A percentile compares a stretch with the other conserved stretches of the same genome.
Conservation (phyloP, 37 sponge, comb jelly and placozoan genomes). For the Aplysina aerophoba region DNA sequence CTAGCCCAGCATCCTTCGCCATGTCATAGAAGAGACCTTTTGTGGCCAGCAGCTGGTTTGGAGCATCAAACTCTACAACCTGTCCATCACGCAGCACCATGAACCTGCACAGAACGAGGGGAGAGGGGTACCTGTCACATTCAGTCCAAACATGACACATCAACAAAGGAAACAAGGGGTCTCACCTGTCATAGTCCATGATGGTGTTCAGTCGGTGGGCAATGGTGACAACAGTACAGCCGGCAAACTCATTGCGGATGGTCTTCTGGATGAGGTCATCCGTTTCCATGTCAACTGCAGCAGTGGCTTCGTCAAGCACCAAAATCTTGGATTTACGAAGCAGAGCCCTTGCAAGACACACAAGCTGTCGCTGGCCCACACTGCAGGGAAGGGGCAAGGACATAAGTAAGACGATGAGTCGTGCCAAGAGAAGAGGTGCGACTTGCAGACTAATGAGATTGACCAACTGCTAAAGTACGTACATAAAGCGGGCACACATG, state of each 20-base stretch:
- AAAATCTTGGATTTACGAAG: conserved; percentile 75
- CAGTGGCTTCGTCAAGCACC: conserved; percentile 91
- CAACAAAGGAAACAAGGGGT: neutral
- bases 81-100: conserved; percentile 87
- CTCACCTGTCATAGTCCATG: conserved; percentile 56
- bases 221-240: conserved; percentile 81
- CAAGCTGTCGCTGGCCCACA: conserved; percentile 90
- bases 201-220: conserved; percentile 81
- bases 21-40: conserved; percentile 78
- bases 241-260: conserved; percentile 68
- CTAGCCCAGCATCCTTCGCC: conserved; percentile 85
- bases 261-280: conserved; percentile 81
- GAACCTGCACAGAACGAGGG: too few relatives aligned
- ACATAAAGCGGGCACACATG: too few relatives aligned
- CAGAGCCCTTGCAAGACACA: conserved; percentile 85
- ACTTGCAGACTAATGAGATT: too few relatives aligned
- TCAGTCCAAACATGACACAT: neutral
- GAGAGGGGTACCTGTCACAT: too few relatives aligned
- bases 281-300: conserved; percentile 88
- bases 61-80: conserved; percentile 84
- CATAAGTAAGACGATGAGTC: too few relatives aligned
- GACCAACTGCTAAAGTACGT: too few relatives aligned
- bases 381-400: too few relatives aligned
- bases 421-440: too few relatives aligned
- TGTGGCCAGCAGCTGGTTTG: conserved; percentile 67